Evolutionary conservation across 1,140 invertebrate genomes (phyloP).

Genomic region (Gryllus bimaculatus): DNA sequence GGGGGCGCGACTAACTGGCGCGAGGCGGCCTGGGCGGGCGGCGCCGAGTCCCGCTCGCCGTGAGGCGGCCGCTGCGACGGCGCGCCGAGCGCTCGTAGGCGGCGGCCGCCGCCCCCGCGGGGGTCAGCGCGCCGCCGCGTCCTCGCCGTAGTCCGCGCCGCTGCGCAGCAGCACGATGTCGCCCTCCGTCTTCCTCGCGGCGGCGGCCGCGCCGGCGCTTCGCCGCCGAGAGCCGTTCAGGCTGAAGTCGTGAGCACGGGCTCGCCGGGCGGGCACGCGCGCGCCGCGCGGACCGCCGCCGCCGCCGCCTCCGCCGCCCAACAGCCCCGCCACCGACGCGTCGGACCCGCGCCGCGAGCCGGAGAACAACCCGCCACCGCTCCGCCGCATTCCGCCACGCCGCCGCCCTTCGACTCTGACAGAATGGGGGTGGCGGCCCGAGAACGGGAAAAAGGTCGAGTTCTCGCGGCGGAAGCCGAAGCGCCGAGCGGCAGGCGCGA

Average conservation of each 20-base stretch:
- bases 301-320: background rate
- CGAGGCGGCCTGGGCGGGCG: no score
- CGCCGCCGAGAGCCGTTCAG: slow-evolving; percentile 20
- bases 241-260: slow-evolving; percentile 59
- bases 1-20: no score
- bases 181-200: slow-evolving; percentile 63
- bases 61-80: slow-evolving; percentile 37
- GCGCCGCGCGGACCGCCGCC: slow-evolving; percentile 44
- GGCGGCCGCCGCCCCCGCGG: slow-evolving; percentile 32
- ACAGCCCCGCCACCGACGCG: slow-evolving; percentile 25
- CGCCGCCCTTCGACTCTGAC: slow-evolving; percentile 39
- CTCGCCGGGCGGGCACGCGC: slow-evolving; percentile 38
- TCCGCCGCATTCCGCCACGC: no score
- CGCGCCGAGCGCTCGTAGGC: slow-evolving; percentile 33
- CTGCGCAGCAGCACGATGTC: slow-evolving; percentile 57
- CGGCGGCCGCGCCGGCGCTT: background rate
- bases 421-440: slow-evolving; percentile 60
- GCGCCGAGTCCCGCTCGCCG: slow-evolving; percentile 28
- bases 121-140: slow-evolving; percentile 36
- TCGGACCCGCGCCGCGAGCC: slow-evolving; percentile 21
- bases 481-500: slow-evolving; percentile 51
- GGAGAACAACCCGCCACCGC: background rate
- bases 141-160: slow-evolving; percentile 34
- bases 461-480: slow-evolving; percentile 59
- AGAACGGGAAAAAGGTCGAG: slow-evolving; percentile 65